Evolutionary conservation across 2,113 vertebrate species (phyloP), one percentile per base, ranked within the genome.

Genomic region (Oryzias celebensis): DNA sequence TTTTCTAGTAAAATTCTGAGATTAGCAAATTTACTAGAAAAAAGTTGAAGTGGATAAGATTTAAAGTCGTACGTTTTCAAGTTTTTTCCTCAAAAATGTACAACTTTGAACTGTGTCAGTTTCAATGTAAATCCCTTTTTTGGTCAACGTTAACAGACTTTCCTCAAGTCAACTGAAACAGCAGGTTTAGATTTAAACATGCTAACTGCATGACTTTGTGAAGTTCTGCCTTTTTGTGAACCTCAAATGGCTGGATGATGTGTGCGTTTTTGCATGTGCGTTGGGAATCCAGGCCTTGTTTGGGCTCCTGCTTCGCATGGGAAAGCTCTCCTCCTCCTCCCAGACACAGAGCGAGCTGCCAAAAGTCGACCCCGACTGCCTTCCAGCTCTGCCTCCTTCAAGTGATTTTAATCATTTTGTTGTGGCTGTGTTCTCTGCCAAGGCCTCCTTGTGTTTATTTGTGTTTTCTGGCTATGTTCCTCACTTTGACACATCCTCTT

Each of bases 191-290:
- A 28, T 28, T 28, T 28, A 4, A 87, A 86, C 85, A 86, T 89
- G 90, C 86, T 84, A 87, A 86, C 72, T 82, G 87, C 85, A 85
- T 88, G 84, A 87, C 85, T 82, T 84, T 86, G 74, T 82, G 81
- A 75, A 81, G 67, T 74, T 81, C 75, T 76, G 82, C 80, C 76
- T 80, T 82, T 83, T 75, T 86, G 75, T 48, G 75, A 65, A 76
- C 85, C 77, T 85, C 81, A 71, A 15, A 69, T 52, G 56, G 63
- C 53, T 49, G 60, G 52, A 36, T 41, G 67, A 53, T 52, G 50
- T 3, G 8, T 36, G 36, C 8, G 50, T 60, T 28, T 43, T 55
- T 42, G 63, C 63, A 57, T 58, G 57, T 55, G 51, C 16, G 26
- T 51, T 31, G 63, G 66, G 65, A 44, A 48, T 70, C 80, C 73